These are phyloP conservation scores for Suricata suricatta DNA, from an alignment of 2,113 vertebrate genomes.

Conservation along the genomic window DNA sequence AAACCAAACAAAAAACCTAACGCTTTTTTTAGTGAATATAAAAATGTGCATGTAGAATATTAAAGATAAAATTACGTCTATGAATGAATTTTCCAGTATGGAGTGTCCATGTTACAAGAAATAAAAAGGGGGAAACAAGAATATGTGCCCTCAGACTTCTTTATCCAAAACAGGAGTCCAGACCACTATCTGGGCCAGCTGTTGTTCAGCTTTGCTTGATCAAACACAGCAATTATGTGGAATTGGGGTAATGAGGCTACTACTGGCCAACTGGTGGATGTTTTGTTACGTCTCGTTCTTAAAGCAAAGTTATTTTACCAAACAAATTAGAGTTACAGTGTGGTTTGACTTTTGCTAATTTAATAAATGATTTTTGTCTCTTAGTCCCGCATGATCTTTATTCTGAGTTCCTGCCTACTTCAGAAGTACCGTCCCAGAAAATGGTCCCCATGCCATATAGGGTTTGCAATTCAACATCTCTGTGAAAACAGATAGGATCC, in stretches of 20 bases:
- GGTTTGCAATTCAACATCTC: not conserved
- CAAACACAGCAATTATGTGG: conserved; percentile 54
- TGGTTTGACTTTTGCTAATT: not conserved
- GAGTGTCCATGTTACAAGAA: not conserved
- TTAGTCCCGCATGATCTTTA: not conserved
- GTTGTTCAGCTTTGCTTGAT: conserved; percentile 44
- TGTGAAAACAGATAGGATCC: conserved; percentile 7
- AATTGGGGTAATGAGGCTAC: conserved; percentile 47
- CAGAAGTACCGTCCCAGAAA: conserved; percentile 25
- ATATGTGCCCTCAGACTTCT: not conserved
- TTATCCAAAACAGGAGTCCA: not conserved
- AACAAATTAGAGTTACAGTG: not conserved
- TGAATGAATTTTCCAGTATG: not conserved
- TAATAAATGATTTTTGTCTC: not conserved
- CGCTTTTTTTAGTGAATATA: not conserved
- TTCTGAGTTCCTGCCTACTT: not conserved
- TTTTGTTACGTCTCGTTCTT: conserved; percentile 45
- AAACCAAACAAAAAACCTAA: not conserved
- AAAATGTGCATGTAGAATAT: not conserved
- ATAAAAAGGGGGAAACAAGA: not conserved
- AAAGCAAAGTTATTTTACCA: not conserved
- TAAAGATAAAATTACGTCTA: not conserved
- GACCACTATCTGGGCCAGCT: conserved; percentile 23
- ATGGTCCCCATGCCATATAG: not conserved
- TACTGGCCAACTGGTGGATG: not conserved